Evolutionary conservation across 2,888 invertebrate genomes (phyloP).

Genomic region (Hemithea aestivaria): DNA sequence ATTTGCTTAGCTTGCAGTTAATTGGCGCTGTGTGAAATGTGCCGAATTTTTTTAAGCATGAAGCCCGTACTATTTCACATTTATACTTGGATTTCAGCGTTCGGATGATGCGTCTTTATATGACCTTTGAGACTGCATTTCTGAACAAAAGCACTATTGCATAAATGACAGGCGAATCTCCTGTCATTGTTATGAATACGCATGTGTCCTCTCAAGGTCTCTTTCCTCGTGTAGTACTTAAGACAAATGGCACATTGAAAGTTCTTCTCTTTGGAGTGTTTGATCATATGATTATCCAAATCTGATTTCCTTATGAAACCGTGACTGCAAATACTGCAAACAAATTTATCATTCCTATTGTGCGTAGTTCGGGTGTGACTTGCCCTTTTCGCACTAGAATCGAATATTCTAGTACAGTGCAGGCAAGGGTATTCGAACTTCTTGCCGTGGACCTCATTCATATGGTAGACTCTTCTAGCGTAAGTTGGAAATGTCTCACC

Average conservation of each 20-base stretch:
- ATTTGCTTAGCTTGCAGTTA: too few relatives aligned
- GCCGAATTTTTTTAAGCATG: background rate
- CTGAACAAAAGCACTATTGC: constrained; percentile 61
- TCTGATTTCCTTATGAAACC: too few relatives aligned
- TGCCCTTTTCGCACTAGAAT: constrained; percentile 43
- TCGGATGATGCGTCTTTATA: constrained; percentile 53
- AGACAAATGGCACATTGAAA: constrained; percentile 28
- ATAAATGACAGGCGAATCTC: constrained; percentile 64
- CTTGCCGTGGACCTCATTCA: constrained; percentile 12
- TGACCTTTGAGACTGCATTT: constrained; percentile 67
- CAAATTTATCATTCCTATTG: too few relatives aligned
- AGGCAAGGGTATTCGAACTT: constrained; percentile 58
- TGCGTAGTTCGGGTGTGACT: constrained; percentile 53
- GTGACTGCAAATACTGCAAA: too few relatives aligned
- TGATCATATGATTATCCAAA: constrained; percentile 58
- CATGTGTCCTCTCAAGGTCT: constrained; percentile 61
- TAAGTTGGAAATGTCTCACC: too few relatives aligned
- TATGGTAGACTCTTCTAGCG: too few relatives aligned
- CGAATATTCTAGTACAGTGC: constrained; percentile 57
- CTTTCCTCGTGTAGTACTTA: constrained; percentile 44
- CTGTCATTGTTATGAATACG: constrained; percentile 65
- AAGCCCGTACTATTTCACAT: too few relatives aligned
- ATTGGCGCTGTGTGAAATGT: too few relatives aligned
- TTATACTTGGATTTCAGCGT: too few relatives aligned
- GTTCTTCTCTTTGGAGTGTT: constrained; percentile 51